A percentile compares a stretch with the other conserved stretches of the same genome.
Conservation (phyloP, 2,888 invertebrate species). For the Oscheius onirici region DNA sequence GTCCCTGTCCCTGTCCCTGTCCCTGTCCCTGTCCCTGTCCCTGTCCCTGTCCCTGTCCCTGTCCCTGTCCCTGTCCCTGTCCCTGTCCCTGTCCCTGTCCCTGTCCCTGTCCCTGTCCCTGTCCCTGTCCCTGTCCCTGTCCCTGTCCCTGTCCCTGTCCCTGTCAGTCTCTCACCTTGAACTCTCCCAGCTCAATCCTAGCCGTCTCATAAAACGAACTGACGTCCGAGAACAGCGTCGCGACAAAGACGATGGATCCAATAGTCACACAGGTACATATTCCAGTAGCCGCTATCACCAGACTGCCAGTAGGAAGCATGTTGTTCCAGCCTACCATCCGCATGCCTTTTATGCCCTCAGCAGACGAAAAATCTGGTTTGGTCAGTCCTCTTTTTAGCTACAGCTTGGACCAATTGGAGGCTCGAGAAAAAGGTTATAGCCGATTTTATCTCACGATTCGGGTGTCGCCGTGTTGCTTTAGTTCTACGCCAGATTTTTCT, state of each 20-base stretch:
- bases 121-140: too few species aligned
- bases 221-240: conserved; percentile 47
- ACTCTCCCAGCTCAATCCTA: conserved; percentile 44
- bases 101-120: too few species aligned
- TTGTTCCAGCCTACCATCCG: neutral
- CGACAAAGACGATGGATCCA: conserved; percentile 40
- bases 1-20: too few species aligned
- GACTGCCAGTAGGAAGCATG: neutral
- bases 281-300: conserved; percentile 6
- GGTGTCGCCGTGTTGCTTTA: too few species aligned
- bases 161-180: conserved; percentile 36
- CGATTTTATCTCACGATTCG: too few species aligned
- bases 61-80: too few species aligned
- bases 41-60: too few species aligned
- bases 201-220: conserved; percentile 45
- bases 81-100: too few species aligned
- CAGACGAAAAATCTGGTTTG: neutral
- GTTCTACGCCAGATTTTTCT: too few species aligned
- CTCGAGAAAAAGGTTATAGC: neutral
- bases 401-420: neutral
- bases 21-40: too few species aligned
- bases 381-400: neutral
- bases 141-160: too few species aligned
- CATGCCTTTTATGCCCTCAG: neutral
- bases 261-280: conserved; percentile 35